Percentiles rank a stretch among this genome's conserved stretches.
Evolutionary conservation across 2,888 invertebrate genomes (phyloP).

Genomic region (Chrysina gloriosa): DNA sequence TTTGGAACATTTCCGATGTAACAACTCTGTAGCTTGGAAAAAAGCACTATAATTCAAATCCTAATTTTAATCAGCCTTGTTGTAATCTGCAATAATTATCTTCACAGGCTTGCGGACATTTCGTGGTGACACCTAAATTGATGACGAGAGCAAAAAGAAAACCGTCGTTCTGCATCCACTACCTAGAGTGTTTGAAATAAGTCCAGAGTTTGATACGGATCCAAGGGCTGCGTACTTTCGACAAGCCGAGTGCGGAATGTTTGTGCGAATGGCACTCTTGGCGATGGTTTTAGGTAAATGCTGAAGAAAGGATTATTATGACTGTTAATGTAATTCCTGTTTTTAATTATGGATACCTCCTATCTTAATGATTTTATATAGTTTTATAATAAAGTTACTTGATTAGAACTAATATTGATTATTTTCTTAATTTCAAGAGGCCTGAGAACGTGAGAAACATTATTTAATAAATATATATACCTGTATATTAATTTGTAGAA

Average conservation of each 20-base stretch:
- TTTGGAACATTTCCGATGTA: too few species aligned
- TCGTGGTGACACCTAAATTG: constrained; percentile 92
- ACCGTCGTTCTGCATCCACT: constrained; percentile 98
- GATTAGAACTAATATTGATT: too few species aligned
- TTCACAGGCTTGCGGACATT: constrained; percentile 83
- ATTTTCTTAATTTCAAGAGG: too few species aligned
- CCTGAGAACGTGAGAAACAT: too few species aligned
- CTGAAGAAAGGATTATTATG: constrained; percentile 49
- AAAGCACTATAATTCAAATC: too few species aligned
- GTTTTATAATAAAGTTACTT: too few species aligned
- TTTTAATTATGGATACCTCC: constrained; percentile 15
- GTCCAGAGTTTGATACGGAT: constrained; percentile 94
- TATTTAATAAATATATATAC: too few species aligned
- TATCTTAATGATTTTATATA: too few species aligned
- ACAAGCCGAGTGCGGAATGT: constrained; percentile 98
- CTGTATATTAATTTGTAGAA: too few species aligned
- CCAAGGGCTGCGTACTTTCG: constrained; percentile 98
- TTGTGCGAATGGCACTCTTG: constrained; percentile 96
- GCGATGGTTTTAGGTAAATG: constrained; percentile 84
- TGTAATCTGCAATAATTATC: constrained; percentile 43
- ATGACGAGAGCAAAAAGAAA: constrained; percentile 92
- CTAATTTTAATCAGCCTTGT: too few species aligned
- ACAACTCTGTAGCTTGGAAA: too few species aligned
- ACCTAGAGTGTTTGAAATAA: constrained; percentile 95
- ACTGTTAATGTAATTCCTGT: background rate